Conservation (phyloP, 1,140 invertebrate species). For the Calosoma granatense region DNA sequence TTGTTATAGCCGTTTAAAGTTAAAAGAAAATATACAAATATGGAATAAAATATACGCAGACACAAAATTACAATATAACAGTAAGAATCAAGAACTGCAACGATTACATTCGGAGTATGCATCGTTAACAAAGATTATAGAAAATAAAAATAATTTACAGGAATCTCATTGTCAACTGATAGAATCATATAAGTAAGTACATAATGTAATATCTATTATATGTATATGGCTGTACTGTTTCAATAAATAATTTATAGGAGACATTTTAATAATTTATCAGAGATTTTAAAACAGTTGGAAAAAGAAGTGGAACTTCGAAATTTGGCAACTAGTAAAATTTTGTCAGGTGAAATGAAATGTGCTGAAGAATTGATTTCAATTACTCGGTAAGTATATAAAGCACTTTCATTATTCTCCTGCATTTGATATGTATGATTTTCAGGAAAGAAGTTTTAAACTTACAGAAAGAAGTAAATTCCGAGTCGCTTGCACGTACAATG, state of each 20-base stretch:
- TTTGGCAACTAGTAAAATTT: neutral
- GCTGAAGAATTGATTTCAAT: neutral
- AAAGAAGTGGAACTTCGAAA: neutral
- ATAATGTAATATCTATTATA: neutral
- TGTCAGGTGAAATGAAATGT: neutral
- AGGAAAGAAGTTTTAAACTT: neutral
- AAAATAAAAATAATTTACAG: neutral
- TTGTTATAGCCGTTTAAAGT: neutral
- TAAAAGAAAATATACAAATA: neutral
- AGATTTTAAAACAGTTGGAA: neutral
- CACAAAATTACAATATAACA: neutral
- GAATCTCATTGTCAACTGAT: neutral
- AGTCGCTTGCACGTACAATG: neutral
- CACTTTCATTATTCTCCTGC: neutral
- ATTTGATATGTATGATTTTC: neutral
- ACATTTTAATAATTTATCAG: neutral
- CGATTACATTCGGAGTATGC: neutral
- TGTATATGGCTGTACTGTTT: neutral
- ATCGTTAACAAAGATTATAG: neutral
- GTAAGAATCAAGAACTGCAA: neutral
- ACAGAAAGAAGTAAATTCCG: neutral
- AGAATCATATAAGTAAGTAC: slow-evolving; percentile 1
- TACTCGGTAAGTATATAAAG: neutral
- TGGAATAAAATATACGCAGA: neutral
- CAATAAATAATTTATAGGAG: neutral